Percentiles rank a stretch among this genome's conserved stretches.
phyloP scores from a whole-genome alignment of 2,797 vertebrate species.

The Spatula clypeata region DNA sequence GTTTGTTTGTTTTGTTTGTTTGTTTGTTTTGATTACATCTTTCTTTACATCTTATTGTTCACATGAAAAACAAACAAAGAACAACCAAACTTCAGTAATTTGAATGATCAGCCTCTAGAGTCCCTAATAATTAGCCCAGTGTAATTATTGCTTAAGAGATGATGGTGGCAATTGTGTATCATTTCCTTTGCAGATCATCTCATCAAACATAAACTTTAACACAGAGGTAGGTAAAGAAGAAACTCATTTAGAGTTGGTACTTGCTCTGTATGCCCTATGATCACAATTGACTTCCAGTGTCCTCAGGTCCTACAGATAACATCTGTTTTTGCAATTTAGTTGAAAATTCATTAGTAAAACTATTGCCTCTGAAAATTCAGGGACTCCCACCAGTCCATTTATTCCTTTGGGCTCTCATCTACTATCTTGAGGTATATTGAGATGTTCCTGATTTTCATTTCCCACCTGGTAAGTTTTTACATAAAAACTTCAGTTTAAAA shows the following conservation, averaged over 20 bases:
- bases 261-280: neutral
- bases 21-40: too few species aligned
- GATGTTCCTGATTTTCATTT: neutral
- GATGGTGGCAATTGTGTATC: neutral
- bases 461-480: neutral
- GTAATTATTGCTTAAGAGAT: conserved; percentile 25
- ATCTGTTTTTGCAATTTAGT: conserved; percentile 20
- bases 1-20: neutral
- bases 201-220: conserved; percentile 24
- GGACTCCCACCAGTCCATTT: neutral
- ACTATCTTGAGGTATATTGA: neutral
- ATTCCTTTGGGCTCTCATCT: neutral
- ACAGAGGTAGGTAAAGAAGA: conserved; percentile 6
- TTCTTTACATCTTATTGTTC: neutral
- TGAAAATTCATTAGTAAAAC: conserved; percentile 51
- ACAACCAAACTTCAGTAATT: neutral
- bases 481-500: neutral
- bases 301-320: conserved; percentile 5
- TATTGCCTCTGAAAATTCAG: neutral
- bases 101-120: neutral
- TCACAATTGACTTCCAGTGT: neutral
- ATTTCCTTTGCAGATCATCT: conserved; percentile 21
- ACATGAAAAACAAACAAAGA: neutral
- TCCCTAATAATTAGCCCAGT: conserved; percentile 18
- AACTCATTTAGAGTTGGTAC: conserved; percentile 3